Evolutionary conservation across 1,140 invertebrate genomes (phyloP).

Genomic region (Teleogryllus occipitalis): DNA sequence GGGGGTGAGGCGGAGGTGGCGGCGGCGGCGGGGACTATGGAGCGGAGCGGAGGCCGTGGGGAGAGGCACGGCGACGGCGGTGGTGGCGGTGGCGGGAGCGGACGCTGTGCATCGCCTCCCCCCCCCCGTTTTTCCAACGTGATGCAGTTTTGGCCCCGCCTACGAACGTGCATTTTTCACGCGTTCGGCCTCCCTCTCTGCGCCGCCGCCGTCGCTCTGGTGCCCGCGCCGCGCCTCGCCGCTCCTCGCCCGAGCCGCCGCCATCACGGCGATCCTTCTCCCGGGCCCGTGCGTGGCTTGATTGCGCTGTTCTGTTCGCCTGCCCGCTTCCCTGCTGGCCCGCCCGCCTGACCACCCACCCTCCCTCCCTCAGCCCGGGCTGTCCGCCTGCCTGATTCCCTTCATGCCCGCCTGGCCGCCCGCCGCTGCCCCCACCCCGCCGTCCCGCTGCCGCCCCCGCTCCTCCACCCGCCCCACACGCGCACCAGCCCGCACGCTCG

Average conservation of each 20-base stretch:
- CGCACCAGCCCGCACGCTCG: not conserved
- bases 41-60: no score
- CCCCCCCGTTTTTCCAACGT: not conserved
- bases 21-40: not conserved
- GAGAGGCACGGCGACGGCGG: no score
- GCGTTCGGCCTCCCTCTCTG: not conserved
- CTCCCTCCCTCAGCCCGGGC: not conserved
- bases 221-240: no score
- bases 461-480: not conserved
- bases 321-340: not conserved
- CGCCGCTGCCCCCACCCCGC: no score
- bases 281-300: not conserved
- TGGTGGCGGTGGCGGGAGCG: no score
- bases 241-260: not conserved
- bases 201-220: not conserved
- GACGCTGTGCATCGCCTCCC: not conserved
- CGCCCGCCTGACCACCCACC: not conserved
- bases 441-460: no score
- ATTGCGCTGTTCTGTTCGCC: not conserved
- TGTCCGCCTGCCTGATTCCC: not conserved
- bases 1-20: no score
- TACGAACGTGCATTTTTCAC: conserved; percentile 3
- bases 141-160: not conserved
- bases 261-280: not conserved
- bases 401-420: not conserved